Base-by-base conservation (phyloP, 2,888 invertebrate species). In the Zaprionus obscuricornis region DNA sequence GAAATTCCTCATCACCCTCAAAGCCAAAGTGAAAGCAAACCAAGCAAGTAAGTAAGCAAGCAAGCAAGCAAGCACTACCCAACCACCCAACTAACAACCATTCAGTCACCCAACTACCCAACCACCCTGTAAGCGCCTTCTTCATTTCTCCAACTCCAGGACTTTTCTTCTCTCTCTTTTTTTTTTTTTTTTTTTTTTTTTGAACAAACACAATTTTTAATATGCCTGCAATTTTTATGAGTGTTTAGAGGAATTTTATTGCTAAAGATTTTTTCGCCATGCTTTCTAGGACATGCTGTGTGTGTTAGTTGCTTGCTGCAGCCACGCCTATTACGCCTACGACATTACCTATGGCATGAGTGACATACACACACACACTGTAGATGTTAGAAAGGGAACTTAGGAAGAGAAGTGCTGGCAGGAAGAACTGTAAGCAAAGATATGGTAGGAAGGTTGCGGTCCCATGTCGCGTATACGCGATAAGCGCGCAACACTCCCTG, bases 171-270 rank as follows among this genome's bases (percentile, higher is more conserved):
- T 74, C 69, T 63, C 57, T 65, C 45, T 65, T 69, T 55, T 51
- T 50, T 60, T 63, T 65, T 70, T 63, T 45, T 67, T 60, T 26
- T 36, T 42, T 47, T 57, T 50, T 71, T 74, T 81, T 67, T 76
- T 78, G 87, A 89, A 83, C 85, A 89, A 88, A 89, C 87, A 87
- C 86, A 89, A 87, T 88, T 89, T 88, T 89, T 89, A 89, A 89
- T 89, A 89, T 89, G 86, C 89, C 76, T 87, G 87, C 88, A 88
- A 88, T 89, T 89, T 89, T 89, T 89, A 89, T 88, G 89, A 89
- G 88, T 89, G 87, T 89, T 87, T 85, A 89, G 86, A 85, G 88
- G 86, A 88, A 88, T 89, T 89, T 89, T 89, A 89, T 89, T 89
- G 90, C 89, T 72, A 79, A 88, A 85, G 88, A 88, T 83, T 85